phyloP scores from a whole-genome alignment of 2,888 invertebrate species.

The Rhyacophila evoluta region DNA sequence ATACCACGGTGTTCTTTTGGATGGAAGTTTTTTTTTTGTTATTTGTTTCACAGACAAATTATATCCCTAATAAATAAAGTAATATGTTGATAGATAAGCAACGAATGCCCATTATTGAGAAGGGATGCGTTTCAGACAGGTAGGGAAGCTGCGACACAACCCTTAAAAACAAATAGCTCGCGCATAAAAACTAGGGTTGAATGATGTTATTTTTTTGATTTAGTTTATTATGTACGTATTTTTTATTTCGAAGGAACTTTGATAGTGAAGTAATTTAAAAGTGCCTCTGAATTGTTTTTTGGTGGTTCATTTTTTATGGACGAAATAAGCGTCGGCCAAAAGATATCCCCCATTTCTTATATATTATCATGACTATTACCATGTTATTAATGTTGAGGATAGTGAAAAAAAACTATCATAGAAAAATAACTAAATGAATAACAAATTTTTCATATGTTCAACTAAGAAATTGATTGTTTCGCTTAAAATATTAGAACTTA shows the following conservation, averaged over 20 bases:
- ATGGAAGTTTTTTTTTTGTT: constrained; percentile 26
- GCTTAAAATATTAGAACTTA: no score
- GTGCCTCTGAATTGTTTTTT: constrained; percentile 2
- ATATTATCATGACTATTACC: no score
- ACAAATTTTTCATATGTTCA: no score
- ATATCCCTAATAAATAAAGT: constrained; percentile 50
- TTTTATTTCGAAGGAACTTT: neutral
- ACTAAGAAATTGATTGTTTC: no score
- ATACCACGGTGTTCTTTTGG: constrained; percentile 16
- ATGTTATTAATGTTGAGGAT: no score
- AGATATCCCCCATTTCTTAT: no score
- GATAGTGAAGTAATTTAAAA: neutral
- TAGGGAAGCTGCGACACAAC: constrained; percentile 25
- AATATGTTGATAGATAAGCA: constrained; percentile 50
- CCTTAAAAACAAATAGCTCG: constrained; percentile 18
- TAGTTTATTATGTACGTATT: neutral
- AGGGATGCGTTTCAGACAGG: constrained; percentile 27
- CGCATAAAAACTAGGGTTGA: neutral
- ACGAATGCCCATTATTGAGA: constrained; percentile 31
- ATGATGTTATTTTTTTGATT: constrained; percentile 10
- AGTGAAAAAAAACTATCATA: no score
- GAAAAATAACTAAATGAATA: no score
- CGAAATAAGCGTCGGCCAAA: no score
- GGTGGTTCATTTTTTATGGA: no score
- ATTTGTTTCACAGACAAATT: constrained; percentile 45